Percentiles rank a stretch among this genome's conserved stretches.
Conservation (phyloP, 2,797 vertebrate species). For the Dendrocincla tyrannina region DNA sequence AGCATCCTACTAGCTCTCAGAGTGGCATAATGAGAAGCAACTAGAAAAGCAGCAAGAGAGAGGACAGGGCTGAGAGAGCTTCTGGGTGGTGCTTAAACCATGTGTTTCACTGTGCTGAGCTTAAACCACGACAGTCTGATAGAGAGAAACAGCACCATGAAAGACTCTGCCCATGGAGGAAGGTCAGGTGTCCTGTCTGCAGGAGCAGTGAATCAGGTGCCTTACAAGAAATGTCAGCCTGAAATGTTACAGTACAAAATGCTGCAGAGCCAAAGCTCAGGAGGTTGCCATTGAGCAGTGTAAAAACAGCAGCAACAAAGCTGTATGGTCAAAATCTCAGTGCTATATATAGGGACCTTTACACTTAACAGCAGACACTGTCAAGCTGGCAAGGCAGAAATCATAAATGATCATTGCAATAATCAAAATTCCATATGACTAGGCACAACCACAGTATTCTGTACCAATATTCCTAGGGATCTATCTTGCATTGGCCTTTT, state of each 20-base stretch:
- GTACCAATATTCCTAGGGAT: neutral
- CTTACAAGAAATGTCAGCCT: neutral
- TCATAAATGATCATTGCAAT: neutral
- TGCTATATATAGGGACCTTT: neutral
- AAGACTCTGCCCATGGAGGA: neutral
- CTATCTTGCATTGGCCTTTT: too few relatives aligned
- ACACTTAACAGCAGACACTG: neutral
- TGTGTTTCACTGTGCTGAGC: neutral
- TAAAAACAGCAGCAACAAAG: neutral
- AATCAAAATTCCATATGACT: neutral
- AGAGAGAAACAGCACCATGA: neutral
- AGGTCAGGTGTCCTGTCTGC: neutral
- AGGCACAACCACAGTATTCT: neutral
- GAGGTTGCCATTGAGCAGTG: neutral
- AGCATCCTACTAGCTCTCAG: neutral
- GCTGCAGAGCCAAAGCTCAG: neutral
- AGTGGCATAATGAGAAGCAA: neutral
- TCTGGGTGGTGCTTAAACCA: neutral
- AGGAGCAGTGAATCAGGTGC: neutral
- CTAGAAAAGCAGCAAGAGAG: neutral
- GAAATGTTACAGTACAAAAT: neutral
- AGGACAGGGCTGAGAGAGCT: accelerated
- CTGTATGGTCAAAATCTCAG: neutral
- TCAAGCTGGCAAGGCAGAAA: neutral
- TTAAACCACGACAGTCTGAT: neutral